phyloP scores from a whole-genome alignment of 2,113 vertebrate species.

The Pteruthius melanotis region DNA sequence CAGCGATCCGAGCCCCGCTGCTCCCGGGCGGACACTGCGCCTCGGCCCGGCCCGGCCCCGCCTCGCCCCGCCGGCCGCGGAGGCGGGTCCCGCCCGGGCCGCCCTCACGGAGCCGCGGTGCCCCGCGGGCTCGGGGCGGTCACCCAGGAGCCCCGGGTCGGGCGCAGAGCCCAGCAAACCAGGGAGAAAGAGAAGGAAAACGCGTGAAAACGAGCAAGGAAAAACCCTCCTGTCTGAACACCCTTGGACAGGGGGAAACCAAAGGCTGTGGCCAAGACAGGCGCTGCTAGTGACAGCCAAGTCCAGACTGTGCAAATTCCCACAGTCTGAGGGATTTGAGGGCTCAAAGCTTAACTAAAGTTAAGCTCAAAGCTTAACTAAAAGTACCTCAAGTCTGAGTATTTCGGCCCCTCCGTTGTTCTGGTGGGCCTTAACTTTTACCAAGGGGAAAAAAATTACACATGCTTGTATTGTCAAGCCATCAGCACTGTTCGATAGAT shows the following conservation, averaged over 20 bases:
- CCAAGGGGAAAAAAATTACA: neutral
- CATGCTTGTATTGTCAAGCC: neutral
- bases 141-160: fast-evolving
- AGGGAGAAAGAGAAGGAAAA: neutral
- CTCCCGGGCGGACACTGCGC: too few relatives aligned
- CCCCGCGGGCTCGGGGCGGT: neutral
- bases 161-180: fast-evolving
- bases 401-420: fast-evolving
- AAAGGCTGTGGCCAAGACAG: too few relatives aligned
- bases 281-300: fast-evolving
- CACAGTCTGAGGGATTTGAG: too few relatives aligned
- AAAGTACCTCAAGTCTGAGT: neutral
- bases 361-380: neutral
- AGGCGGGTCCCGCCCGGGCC: too few relatives aligned
- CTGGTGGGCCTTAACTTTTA: neutral
- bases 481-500: fast-evolving
- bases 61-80: too few relatives aligned
- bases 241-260: fast-evolving
- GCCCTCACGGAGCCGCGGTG: too few relatives aligned
- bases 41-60: too few relatives aligned
- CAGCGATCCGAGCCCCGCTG: too few relatives aligned
- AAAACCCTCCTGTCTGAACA: fast-evolving
- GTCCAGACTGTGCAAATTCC: neutral
- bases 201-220: fast-evolving
- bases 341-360: neutral